These are phyloP conservation scores for Clistopyga incitator DNA, from an alignment of 2,888 invertebrate genomes.

Conservation along the genomic window DNA sequence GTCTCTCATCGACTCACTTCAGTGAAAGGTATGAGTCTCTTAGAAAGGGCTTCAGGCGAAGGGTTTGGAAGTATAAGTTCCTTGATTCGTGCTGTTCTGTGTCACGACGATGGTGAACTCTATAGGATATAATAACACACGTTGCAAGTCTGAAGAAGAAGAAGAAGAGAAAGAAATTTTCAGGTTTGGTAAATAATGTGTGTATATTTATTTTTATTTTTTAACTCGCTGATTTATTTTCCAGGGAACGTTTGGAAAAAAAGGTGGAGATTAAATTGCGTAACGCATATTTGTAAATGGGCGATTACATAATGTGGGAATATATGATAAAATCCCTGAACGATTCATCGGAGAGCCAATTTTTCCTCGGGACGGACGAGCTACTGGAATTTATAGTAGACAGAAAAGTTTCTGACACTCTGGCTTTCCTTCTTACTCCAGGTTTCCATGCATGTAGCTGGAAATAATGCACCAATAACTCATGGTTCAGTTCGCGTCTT, in stretches of 20 bases:
- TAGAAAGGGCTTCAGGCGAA: constrained; percentile 31
- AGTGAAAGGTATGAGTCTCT: constrained; percentile 32
- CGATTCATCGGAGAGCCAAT: constrained; percentile 14
- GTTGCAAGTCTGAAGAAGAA: too few species aligned
- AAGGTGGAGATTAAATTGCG: not conserved
- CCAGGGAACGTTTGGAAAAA: not conserved
- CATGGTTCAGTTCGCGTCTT: constrained; percentile 69
- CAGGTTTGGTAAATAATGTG: too few species aligned
- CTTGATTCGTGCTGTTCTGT: constrained; percentile 19
- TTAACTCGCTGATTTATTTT: not conserved
- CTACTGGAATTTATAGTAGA: constrained; percentile 9
- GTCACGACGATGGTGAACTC: not conserved
- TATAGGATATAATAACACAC: not conserved
- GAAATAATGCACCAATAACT: constrained; percentile 77
- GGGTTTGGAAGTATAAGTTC: not conserved
- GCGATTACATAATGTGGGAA: not conserved
- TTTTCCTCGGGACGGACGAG: not conserved
- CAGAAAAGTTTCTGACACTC: constrained; percentile 44
- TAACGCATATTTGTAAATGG: not conserved
- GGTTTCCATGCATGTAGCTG: constrained; percentile 66
- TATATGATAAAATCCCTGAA: constrained; percentile 15
- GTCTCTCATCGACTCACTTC: constrained; percentile 42
- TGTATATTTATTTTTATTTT: too few species aligned
- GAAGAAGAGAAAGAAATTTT: too few species aligned
- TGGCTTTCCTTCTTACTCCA: constrained; percentile 22